These are phyloP conservation scores for Sarcophaga rosellei DNA, from an alignment of 2,888 invertebrate species.

Conservation along the genomic window DNA sequence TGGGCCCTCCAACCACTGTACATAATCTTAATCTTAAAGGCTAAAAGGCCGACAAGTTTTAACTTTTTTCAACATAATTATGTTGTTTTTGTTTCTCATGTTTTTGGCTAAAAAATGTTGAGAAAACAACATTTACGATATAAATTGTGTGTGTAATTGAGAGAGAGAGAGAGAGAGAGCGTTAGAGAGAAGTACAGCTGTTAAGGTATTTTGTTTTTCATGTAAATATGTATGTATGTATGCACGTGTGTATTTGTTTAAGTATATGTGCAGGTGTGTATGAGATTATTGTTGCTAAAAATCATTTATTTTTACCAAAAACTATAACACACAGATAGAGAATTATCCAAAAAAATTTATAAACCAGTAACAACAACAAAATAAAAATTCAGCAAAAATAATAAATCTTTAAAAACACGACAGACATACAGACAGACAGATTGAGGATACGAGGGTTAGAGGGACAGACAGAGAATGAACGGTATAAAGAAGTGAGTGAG, in stretches of 20 bases:
- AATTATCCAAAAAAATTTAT: neutral
- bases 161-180: no score
- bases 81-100: conserved; percentile 3
- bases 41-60: conserved; percentile 62
- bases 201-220: neutral
- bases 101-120: conserved; percentile 4
- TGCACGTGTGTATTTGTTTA: neutral
- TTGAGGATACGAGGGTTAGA: neutral
- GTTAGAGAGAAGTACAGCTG: conserved; percentile 35
- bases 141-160: conserved; percentile 21
- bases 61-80: conserved; percentile 18
- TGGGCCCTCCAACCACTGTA: no score
- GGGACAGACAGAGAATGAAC: no score
- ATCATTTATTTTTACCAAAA: conserved; percentile 43
- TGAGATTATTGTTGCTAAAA: conserved; percentile 50
- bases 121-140: conserved; percentile 56
- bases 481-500: neutral
- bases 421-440: neutral
- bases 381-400: conserved; percentile 59
- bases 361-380: neutral
- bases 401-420: conserved; percentile 58
- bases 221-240: neutral
- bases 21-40: no score
- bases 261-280: conserved; percentile 16
- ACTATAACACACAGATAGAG: conserved; percentile 7